phyloP scores from a whole-genome alignment of 2,888 invertebrate genomes.

The Drosophila rellima region DNA sequence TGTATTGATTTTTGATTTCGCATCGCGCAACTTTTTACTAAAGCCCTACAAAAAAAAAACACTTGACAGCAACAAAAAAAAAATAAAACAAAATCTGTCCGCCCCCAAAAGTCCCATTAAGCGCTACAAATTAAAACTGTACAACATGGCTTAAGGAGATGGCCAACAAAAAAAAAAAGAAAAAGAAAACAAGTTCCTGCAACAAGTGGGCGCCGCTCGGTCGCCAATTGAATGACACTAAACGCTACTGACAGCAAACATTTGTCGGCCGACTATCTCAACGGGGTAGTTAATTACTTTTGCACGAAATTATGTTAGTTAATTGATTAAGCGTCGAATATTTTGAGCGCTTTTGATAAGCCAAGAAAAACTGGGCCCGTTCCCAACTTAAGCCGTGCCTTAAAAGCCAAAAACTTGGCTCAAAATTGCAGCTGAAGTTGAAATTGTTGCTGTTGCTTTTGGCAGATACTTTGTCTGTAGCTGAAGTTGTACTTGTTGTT shows the following conservation, averaged over 20 bases:
- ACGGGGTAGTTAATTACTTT: conserved; percentile 78
- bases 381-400: conserved; percentile 51
- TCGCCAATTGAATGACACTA: conserved; percentile 75
- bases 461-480: background rate
- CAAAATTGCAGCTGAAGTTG: conserved; percentile 41
- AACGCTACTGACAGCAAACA: conserved; percentile 78
- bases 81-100: background rate
- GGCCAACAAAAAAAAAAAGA: too few relatives aligned
- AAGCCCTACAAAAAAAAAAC: conserved; percentile 22
- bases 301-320: conserved; percentile 77
- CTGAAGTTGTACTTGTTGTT: background rate
- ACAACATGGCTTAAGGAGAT: conserved; percentile 13
- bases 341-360: conserved; percentile 50
- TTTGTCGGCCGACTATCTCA: conserved; percentile 72
- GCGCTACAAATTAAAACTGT: conserved; percentile 32
- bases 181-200: conserved; percentile 53
- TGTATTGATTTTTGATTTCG: conserved; percentile 82
- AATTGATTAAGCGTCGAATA: conserved; percentile 75
- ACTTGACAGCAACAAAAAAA: background rate
- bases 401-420: conserved; percentile 35
- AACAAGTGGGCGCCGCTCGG: conserved; percentile 66
- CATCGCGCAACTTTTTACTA: conserved; percentile 49
- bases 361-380: background rate
- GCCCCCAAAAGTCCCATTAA: conserved; percentile 25
- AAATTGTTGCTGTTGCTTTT: background rate